Base-by-base conservation (phyloP, 2,888 invertebrate genomes). In the Azorinus chamasolen region DNA sequence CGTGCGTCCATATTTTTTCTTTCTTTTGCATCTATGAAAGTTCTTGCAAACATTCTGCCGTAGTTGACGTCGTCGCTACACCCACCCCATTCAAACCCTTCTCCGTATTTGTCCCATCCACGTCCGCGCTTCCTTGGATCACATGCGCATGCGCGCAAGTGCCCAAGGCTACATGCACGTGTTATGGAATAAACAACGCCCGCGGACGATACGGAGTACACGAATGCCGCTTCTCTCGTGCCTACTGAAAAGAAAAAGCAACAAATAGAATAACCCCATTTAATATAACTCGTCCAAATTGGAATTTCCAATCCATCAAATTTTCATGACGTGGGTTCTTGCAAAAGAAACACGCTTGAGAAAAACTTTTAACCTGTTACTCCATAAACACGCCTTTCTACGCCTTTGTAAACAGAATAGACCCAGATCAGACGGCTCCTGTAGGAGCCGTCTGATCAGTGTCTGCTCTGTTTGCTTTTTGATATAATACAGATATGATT, bases 21-120 rank as follows among this genome's bases (percentile, higher is more conserved):
- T 92, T 99, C 99, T 73, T 97, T 95, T 72, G 98, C 96, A 94
- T 99, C 99, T 78, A 99, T 96, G 92, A 99, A 99, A 89, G 96
- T 96, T 93, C 97, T 96, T 1, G 98, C 96, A 93, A 98, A 98
- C 93, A 97, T 97, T 93, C 80, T 87, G 0, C 92, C 93, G 75
- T 89, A 92, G 45, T 88, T 79, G 24, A 93, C 91, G 72, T 92
- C 91, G 70, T 93, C 92, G 27, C 91, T 91, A 90, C 98, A 99
- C 27, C 99, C 99, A 41, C 98, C 98, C 99, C 99, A 99, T 62
- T 88, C 88, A 64, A 91, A 91, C 55, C 63, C 58, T 58, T 55
- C 54, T 1, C 92, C 91, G 16, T 73, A 63, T 37, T 78, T 79
- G 81, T 92, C 92, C 24, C 82, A 51, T 22, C 87, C 73, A 27